Evolutionary conservation across 2,797 vertebrate genomes (phyloP).

Genomic region (Enteromius argenteus): DNA sequence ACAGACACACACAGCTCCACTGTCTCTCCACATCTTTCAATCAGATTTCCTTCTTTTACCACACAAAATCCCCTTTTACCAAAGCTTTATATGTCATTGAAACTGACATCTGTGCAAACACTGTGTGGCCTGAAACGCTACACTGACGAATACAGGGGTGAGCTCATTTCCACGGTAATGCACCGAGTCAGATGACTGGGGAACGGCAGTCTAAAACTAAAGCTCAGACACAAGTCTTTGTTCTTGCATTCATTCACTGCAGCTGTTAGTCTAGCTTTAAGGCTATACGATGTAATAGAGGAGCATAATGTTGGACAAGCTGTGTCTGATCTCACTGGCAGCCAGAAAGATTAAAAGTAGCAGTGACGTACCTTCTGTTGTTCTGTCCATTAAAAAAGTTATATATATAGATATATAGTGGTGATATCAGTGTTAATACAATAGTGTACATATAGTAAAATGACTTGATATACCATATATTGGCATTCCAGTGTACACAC

Average conservation of each 20-base stretch:
- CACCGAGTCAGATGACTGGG: constrained; percentile 16
- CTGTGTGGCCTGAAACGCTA: constrained; percentile 27
- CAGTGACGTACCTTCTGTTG: neutral
- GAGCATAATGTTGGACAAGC: neutral
- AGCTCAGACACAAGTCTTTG: constrained; percentile 38
- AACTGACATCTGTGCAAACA: constrained; percentile 34
- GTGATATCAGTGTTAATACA: neutral
- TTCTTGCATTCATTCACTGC: constrained; percentile 29
- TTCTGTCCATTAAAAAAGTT: neutral
- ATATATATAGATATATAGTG: neutral
- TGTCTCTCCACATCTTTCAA: neutral
- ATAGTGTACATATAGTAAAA: neutral
- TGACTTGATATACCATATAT: neutral
- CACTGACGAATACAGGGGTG: neutral
- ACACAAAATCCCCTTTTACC: constrained; percentile 10
- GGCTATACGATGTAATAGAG: constrained; percentile 6
- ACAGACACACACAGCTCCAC: neutral
- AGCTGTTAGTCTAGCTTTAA: constrained; percentile 33
- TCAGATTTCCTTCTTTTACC: neutral
- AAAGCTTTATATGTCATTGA: constrained; percentile 2
- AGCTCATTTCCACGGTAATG: constrained; percentile 8
- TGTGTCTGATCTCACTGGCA: constrained; percentile 9
- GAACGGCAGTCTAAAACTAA: constrained; percentile 6
- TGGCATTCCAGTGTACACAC: neutral
- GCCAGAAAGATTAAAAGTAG: constrained; percentile 13